Base-by-base conservation (phyloP, 2,797 vertebrate genomes). In the Emys orbicularis region DNA sequence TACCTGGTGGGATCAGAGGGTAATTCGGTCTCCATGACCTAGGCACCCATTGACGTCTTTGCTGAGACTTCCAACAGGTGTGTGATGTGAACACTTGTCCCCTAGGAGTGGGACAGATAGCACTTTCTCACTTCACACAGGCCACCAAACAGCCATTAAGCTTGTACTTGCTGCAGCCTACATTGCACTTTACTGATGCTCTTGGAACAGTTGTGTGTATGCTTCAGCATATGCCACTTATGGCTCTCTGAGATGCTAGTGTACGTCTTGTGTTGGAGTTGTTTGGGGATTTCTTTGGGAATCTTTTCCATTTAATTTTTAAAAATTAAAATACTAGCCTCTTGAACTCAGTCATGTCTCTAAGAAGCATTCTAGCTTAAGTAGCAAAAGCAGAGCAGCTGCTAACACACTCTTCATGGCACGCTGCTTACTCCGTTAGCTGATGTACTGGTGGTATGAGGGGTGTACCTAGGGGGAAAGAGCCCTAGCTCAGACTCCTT, bases 201-300 rank as follows among this genome's bases (percentile, higher is more conserved):
- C 65, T 37, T 72, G 68, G 65, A 72, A 72, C n/a, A 23, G 10
- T 23, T 23, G 19, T 72, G 65, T 41, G n/a, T 59, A 41, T 41
- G n/a, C 74, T 93, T 93, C 84, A 41, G 19, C 37, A 54, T 65
- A 6, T 92, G 49, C 12, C 68, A 88, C 12, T 31, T 59, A 3
- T 18, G 76, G 19, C 74, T 92, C 54, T 68, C 52, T 59, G 3
- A 61, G 65, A 87, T 1, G 0, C 74, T 25, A 81, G 4, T 21
- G 57, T 81, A 23, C 21, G 5, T 57, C 29, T 25, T 47, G 10
- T 19, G 81, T 5, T 25, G 23, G 57, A 57, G 5, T 77, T 12
- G 6, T 85, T 79, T 68, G 31, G n/a, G 61, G 34, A 65, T 57
- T 94, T 89, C 44, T 11, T 54, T 94, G 31, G 34, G 18, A 86